Evolutionary conservation across 2,888 invertebrate species (phyloP).

Genomic region (Lypha dubia): DNA sequence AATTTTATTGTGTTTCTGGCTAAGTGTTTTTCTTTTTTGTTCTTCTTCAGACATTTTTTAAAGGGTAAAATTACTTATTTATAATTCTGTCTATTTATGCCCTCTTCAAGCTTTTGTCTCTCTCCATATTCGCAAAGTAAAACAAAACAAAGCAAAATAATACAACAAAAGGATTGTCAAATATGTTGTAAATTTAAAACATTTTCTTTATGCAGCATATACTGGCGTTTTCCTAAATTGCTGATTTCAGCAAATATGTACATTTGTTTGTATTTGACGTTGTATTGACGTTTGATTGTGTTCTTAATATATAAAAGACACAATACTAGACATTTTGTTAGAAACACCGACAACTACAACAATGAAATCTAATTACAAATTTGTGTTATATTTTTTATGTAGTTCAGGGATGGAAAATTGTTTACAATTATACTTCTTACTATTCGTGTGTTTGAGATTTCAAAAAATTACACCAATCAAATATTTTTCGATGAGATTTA

Average conservation of each 20-base stretch:
- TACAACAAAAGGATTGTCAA: neutral
- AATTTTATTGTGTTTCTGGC: neutral
- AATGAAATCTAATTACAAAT: no score
- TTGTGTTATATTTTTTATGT: no score
- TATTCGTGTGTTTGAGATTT: no score
- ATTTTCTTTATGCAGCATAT: neutral
- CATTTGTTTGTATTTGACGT: neutral
- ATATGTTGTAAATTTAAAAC: slow-evolving; percentile 34
- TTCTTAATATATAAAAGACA: neutral
- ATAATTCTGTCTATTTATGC: neutral
- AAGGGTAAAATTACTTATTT: neutral
- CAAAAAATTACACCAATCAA: no score
- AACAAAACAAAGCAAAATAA: neutral
- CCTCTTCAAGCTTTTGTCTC: neutral
- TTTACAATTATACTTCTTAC: no score
- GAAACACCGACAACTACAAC: no score
- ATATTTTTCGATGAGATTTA: no score
- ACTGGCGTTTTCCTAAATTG: neutral
- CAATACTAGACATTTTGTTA: no score
- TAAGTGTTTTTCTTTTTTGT: slow-evolving; percentile 23
- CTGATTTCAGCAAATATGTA: neutral
- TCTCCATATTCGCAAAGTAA: neutral
- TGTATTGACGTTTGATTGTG: neutral
- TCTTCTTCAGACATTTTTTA: slow-evolving; percentile 6
- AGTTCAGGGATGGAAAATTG: no score